These are phyloP conservation scores for Sardina pilchardus DNA, from an alignment of 2,113 vertebrate species.

Conservation along the genomic window DNA sequence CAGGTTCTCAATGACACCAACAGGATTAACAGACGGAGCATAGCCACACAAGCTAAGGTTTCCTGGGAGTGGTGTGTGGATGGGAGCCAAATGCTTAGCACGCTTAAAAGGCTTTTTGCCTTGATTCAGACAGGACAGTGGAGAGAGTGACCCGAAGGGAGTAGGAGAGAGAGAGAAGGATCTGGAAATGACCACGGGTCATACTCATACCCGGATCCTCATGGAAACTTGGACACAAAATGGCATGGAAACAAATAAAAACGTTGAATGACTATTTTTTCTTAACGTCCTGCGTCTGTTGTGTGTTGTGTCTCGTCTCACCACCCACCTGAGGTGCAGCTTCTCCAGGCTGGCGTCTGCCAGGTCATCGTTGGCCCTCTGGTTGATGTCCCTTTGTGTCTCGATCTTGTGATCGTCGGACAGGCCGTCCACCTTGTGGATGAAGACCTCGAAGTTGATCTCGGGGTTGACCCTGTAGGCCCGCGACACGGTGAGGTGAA, in stretches of 20 bases:
- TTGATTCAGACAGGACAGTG: too few relatives aligned
- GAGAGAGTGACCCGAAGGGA: too few relatives aligned
- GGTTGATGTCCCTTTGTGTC: conserved; percentile 98
- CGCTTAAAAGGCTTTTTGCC: neutral
- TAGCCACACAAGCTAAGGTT: neutral
- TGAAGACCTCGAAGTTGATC: conserved; percentile 99
- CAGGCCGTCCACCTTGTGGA: conserved; percentile 98
- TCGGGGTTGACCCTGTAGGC: conserved; percentile 98
- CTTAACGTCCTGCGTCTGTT: too few relatives aligned
- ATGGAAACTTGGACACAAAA: too few relatives aligned
- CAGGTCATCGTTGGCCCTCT: conserved; percentile 97
- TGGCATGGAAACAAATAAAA: too few relatives aligned
- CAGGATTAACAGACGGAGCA: neutral
- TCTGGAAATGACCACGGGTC: too few relatives aligned
- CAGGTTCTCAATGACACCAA: neutral
- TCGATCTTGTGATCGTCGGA: conserved; percentile 99
- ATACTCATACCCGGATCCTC: too few relatives aligned
- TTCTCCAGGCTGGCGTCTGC: conserved; percentile 96
- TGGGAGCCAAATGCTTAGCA: neutral
- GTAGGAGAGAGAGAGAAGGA: too few relatives aligned
- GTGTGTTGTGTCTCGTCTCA: neutral
- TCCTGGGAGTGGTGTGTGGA: neutral
- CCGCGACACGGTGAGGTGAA: conserved; percentile 96
- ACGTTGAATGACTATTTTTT: too few relatives aligned
- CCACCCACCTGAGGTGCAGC: conserved; percentile 90